These are phyloP conservation scores for Pteromalus puparum DNA, from an alignment of 1,140 invertebrate species.

Conservation along the genomic window DNA sequence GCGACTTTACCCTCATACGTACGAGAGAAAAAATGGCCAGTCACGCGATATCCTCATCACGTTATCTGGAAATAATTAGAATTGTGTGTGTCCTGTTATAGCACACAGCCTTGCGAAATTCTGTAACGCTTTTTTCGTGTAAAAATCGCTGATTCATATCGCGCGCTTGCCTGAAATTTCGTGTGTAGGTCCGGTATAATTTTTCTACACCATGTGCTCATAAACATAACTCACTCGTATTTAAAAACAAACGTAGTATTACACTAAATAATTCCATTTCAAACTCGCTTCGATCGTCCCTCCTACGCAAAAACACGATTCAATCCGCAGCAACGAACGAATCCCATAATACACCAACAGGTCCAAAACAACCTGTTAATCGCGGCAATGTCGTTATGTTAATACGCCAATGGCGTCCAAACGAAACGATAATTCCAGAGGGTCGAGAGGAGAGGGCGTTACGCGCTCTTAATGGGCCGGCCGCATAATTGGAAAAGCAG, in stretches of 20 bases:
- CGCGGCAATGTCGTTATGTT: slow-evolving; percentile 63
- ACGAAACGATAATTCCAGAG: slow-evolving; percentile 65
- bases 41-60: slow-evolving; percentile 24
- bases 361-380: slow-evolving; percentile 60
- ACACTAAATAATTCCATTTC: neutral
- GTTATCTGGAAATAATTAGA: slow-evolving; percentile 35
- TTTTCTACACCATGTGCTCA: neutral
- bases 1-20: neutral
- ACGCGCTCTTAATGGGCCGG: slow-evolving; percentile 59
- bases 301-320: neutral
- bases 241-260: too few species aligned
- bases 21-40: neutral
- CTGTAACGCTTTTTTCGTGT: neutral
- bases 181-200: neutral
- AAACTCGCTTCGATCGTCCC: neutral
- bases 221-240: too few species aligned
- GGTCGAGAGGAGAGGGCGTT: slow-evolving; percentile 25
- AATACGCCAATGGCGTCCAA: slow-evolving; percentile 58
- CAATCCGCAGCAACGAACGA: too few species aligned
- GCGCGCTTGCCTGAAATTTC: too few species aligned
- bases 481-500: slow-evolving; percentile 64
- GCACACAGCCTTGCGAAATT: neutral
- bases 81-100: neutral
- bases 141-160: slow-evolving; percentile 14
- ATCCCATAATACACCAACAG: slow-evolving; percentile 20